These are phyloP conservation scores for Loriculus beryllinus DNA, from an alignment of 2,797 vertebrate species.

Conservation along the genomic window DNA sequence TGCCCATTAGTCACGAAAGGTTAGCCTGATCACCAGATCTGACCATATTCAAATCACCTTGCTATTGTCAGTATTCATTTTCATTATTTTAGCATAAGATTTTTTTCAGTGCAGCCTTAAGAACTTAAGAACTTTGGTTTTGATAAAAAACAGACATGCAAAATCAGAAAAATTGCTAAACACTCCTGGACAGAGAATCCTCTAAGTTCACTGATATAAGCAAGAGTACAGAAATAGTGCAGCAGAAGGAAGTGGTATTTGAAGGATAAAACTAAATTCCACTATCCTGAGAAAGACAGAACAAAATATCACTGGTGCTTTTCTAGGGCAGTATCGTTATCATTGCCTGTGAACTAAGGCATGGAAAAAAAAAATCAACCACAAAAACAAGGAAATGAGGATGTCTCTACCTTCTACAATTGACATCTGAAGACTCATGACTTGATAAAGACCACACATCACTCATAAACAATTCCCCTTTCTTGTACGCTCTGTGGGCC, in stretches of 20 bases:
- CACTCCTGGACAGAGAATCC: background rate
- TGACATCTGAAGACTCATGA: constrained; percentile 86
- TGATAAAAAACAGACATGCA: background rate
- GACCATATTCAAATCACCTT: background rate
- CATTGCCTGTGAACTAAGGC: background rate
- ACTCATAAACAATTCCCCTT: constrained; percentile 86
- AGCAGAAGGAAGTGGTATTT: background rate
- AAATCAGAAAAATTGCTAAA: constrained; percentile 13
- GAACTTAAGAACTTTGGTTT: constrained; percentile 29
- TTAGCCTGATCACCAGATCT: background rate
- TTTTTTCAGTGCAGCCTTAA: constrained; percentile 40
- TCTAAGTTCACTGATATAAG: background rate
- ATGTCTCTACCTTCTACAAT: constrained; percentile 84
- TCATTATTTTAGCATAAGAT: constrained; percentile 42
- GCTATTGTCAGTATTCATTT: background rate
- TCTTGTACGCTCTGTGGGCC: constrained; percentile 80
- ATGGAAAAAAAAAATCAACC: background rate
- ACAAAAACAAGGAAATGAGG: background rate
- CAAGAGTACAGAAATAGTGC: background rate
- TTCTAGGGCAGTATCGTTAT: background rate
- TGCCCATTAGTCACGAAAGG: background rate
- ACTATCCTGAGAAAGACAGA: background rate
- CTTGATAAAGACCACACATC: constrained; percentile 88
- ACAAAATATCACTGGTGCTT: background rate
- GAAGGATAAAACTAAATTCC: background rate